These are phyloP conservation scores for Carassius auratus DNA, from an alignment of 2,113 vertebrate species.

Conservation along the genomic window DNA sequence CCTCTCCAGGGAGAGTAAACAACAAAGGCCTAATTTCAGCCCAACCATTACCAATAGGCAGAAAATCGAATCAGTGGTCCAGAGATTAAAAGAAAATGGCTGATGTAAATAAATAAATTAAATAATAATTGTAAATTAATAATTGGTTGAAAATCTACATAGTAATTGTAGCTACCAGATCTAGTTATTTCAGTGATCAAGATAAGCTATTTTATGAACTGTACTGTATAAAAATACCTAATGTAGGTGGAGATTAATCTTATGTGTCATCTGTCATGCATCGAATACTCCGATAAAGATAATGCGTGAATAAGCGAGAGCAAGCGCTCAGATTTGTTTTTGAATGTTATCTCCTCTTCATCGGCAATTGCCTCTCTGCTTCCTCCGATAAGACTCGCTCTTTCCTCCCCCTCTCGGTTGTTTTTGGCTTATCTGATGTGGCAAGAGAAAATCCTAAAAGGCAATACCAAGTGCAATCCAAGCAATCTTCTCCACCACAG, in stretches of 20 bases:
- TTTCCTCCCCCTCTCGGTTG: conserved; percentile 52
- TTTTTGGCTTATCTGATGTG: conserved; percentile 66
- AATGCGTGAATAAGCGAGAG: conserved; percentile 42
- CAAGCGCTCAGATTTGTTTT: conserved; percentile 47
- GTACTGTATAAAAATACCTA: not conserved
- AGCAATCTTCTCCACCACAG: conserved; percentile 16
- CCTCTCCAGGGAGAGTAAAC: conserved; percentile 59
- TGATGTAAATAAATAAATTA: too few species aligned
- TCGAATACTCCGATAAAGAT: not conserved
- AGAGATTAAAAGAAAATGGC: not conserved
- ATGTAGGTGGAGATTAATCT: not conserved
- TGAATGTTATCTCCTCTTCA: conserved; percentile 63
- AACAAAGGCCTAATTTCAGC: conserved; percentile 36
- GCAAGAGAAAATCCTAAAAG: conserved; percentile 54
- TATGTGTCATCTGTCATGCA: not conserved
- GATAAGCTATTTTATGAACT: not conserved
- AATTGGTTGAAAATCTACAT: too few species aligned
- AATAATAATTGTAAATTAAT: too few species aligned
- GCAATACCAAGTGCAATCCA: conserved; percentile 31
- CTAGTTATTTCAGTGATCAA: too few species aligned
- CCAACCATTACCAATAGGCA: not conserved
- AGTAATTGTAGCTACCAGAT: too few species aligned
- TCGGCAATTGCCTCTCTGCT: conserved; percentile 67
- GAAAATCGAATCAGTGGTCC: not conserved
- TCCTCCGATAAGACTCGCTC: conserved; percentile 70